A percentile compares a stretch with the other conserved stretches of the same genome.
phyloP scores from a whole-genome alignment of 2,797 vertebrate genomes.

The Ctenochaetus hawaiiensis region DNA sequence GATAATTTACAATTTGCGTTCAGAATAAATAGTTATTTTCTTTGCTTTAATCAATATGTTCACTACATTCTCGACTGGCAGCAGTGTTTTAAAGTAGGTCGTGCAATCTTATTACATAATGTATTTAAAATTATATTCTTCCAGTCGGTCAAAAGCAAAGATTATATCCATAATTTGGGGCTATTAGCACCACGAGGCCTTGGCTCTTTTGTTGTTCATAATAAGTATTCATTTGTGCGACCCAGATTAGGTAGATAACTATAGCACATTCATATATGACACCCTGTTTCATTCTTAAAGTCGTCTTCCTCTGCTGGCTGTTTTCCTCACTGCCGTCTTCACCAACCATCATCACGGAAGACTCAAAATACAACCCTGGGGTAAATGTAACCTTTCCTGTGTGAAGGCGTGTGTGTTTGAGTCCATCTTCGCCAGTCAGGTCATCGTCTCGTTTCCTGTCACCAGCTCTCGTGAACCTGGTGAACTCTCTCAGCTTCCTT shows the following conservation, averaged over 20 bases:
- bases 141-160: conserved; percentile 6
- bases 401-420: no score
- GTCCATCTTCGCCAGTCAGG: no score
- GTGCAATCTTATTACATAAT: conserved; percentile 31
- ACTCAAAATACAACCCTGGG: no score
- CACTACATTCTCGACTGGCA: no score
- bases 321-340: background rate
- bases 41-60: no score
- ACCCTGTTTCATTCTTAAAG: background rate
- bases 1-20: no score
- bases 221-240: conserved; percentile 2
- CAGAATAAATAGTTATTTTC: no score
- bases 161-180: background rate
- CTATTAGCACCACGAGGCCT: background rate
- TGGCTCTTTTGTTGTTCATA: background rate
- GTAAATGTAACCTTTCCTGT: no score
- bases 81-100: conserved; percentile 19
- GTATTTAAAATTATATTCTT: conserved; percentile 6
- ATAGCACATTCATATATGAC: background rate
- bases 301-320: background rate
- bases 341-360: no score
- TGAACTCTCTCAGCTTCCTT: no score
- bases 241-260: background rate
- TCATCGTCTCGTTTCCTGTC: no score
- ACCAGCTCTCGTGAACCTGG: no score